Conservation (phyloP, 2,797 vertebrate genomes). For the Chelidonichthys spinosus region DNA sequence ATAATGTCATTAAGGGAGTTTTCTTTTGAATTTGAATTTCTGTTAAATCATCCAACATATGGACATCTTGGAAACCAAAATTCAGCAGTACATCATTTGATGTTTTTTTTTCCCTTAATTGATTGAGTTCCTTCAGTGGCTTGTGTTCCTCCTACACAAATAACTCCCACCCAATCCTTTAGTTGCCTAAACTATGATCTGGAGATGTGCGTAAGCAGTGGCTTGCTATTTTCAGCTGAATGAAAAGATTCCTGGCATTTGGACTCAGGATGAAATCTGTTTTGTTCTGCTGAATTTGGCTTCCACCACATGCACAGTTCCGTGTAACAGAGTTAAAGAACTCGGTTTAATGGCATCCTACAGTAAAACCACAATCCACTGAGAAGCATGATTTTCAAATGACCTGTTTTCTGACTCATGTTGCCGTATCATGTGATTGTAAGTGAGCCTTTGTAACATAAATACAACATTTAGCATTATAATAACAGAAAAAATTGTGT, state of each 20-base stretch:
- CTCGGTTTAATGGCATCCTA: slow-evolving; percentile 32
- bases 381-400: slow-evolving; percentile 20
- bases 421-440: neutral
- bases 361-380: slow-evolving; percentile 47
- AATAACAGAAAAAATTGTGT: neutral
- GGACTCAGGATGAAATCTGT: slow-evolving; percentile 78
- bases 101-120: slow-evolving; percentile 24
- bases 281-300: slow-evolving; percentile 73
- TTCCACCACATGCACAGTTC: slow-evolving; percentile 53
- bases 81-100: slow-evolving; percentile 27
- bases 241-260: slow-evolving; percentile 80
- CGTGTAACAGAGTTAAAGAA: slow-evolving; percentile 48
- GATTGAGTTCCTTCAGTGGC: no score
- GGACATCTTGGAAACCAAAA: slow-evolving; percentile 32
- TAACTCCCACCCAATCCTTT: slow-evolving; percentile 74
- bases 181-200: slow-evolving; percentile 80
- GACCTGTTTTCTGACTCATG: neutral
- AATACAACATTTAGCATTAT: neutral
- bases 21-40: slow-evolving; percentile 21
- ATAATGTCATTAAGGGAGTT: neutral
- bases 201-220: slow-evolving; percentile 82
- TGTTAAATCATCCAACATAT: slow-evolving; percentile 1
- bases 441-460: slow-evolving; percentile 5
- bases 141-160: slow-evolving; percentile 70
- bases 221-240: slow-evolving; percentile 84